Base-by-base conservation (phyloP, 64 coral and sea anemone species). In the Catalaphyllia jardinei region DNA sequence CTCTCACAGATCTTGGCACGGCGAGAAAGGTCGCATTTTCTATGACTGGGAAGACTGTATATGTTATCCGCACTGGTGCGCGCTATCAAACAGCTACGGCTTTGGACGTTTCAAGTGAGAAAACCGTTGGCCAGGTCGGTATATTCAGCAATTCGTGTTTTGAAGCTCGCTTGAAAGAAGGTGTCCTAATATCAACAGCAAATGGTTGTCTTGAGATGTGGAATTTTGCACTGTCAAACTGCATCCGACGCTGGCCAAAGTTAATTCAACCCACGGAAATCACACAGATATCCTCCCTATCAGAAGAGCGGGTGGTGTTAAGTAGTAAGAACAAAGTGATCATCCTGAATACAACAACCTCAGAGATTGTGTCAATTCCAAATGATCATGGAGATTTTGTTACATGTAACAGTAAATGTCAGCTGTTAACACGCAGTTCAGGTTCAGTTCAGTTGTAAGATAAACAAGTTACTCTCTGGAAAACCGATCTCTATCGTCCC, bases 391-490 rank as follows among this genome's bases (percentile, higher is more conserved):
- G 75, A 17, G 8, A 6, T 9, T 24, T 82, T 64, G 5, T 82
- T 20, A 30, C 79, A 39, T 82, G 79, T 30, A 82, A 82, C 8
- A 82, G 57, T 82, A 82, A 82, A 65, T 62, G 13, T 63, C 57
- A 82, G 29, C 15, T 82, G 15, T 19, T 82, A 31, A 64, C 17
- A 10, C 1, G 1, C 4, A 59, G 22, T 3, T 18, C 12, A 5
- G 4, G 5, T 12, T 31, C 29, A 6, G 0, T 82, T 22, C 79
- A 62, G 28, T 22, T 82, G 31, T 24, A 0, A 3, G 17, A 19
- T 33, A 17, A 10, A 65, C 18, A 65, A 31, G 8, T 1, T 19
- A 29, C 63, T 11, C 16, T 63, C 7, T 82, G 79, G 79, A 20
- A 62, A 38, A 61, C 28, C 8, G 7, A 33, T 63, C 30, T 82